Base-by-base conservation (phyloP, 37 sponge, comb jelly and placozoan species). In the Oscarella lobularis region DNA sequence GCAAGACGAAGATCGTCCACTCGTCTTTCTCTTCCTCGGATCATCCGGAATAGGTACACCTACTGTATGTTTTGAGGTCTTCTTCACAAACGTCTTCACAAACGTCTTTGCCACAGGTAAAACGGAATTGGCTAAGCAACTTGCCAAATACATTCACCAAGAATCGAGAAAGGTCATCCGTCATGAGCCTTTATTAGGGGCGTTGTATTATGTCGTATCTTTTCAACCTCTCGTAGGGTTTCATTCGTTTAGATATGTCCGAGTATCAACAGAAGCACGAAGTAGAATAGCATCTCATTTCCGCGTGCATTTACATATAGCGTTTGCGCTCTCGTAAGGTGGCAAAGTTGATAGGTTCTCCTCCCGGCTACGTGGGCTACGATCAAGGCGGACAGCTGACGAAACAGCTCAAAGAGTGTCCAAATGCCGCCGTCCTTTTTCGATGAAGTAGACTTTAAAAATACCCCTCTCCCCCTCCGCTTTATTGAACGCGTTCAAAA, bases 221-320 rank as follows among this genome's bases (percentile, higher is more conserved):
- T 76, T 4, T 34, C 80, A 36, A 36, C 36, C 41, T 82, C 38
- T 66, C 68, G 0, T 55, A 92, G 84, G 87, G 81, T 2, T 96
- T 96, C 66, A 92, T 96, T 14, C 70, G 97, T 39, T 38, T 96
- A 39, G 97, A 96, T 71, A 96, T 96, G 97, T 87, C 90, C 38
- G 97, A 96, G 84, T 96, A 84, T 39, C 92, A 96, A 76, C 84
- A 96, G 80, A 92, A 91, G 66, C 97, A 96, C 75, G 97, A 96
- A 78, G 95, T 87, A 32, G 27, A n/a, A n/a, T n/a, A n/a, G n/a
- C n/a, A n/a, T n/a, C n/a, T n/a, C n/a, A n/a, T n/a, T n/a, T n/a
- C n/a, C n/a, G n/a, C n/a, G n/a, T n/a, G n/a, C n/a, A n/a, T n/a
- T n/a, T n/a, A n/a, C n/a, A n/a, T n/a, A n/a, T n/a, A n/a, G n/a